Percentiles rank a stretch among this genome's conserved stretches.
phyloP scores from a whole-genome alignment of 1,140 invertebrate species.

The Lasioglossum baleicum region DNA sequence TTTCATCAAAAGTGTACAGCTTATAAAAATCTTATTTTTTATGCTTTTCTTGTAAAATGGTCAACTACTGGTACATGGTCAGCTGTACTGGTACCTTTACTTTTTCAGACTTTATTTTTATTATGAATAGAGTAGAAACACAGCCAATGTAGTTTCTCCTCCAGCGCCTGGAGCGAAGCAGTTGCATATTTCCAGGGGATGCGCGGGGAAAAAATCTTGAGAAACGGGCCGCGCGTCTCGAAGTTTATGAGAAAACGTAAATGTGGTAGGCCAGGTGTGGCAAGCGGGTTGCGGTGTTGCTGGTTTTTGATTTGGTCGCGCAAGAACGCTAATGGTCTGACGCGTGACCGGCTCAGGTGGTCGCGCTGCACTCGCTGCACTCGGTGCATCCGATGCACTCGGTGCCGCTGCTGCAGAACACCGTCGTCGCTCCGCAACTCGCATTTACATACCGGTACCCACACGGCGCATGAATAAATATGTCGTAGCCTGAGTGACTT shows the following conservation, averaged over 20 bases:
- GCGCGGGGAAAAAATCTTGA: neutral
- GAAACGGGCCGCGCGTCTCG: neutral
- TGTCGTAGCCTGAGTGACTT: slow-evolving; percentile 58
- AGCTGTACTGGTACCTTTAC: no score
- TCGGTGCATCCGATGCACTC: no score
- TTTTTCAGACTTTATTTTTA: no score
- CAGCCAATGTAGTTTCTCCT: no score
- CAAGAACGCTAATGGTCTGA: slow-evolving; percentile 55
- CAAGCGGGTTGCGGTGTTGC: neutral
- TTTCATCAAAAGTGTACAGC: no score
- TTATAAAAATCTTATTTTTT: no score
- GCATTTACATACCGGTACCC: slow-evolving; percentile 67
- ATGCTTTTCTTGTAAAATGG: no score
- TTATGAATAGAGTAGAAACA: no score
- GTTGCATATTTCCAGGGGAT: no score
- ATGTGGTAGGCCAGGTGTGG: neutral
- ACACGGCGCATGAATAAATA: slow-evolving; percentile 68
- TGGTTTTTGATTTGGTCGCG: slow-evolving; percentile 39
- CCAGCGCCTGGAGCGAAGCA: no score
- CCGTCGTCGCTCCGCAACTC: slow-evolving; percentile 60
- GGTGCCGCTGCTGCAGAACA: slow-evolving; percentile 1
- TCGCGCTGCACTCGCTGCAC: neutral
- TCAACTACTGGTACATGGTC: no score
- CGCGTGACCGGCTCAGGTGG: slow-evolving; percentile 55
- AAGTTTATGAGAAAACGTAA: neutral